These are phyloP conservation scores for Nannoperca obscura DNA, from an alignment of 2,797 vertebrate genomes.

Conservation along the genomic window DNA sequence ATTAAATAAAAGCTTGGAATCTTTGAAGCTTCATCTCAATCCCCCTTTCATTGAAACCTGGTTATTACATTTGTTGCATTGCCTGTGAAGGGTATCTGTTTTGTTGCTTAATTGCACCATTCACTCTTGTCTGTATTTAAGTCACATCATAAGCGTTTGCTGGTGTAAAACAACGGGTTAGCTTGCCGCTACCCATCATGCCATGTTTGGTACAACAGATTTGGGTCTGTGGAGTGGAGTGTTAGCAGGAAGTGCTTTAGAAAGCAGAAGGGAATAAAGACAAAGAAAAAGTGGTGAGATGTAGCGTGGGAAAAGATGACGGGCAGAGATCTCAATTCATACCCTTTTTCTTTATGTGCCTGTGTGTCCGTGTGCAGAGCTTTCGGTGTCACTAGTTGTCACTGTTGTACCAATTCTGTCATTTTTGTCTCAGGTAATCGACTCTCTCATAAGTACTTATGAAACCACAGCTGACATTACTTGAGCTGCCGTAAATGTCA, in stretches of 20 bases:
- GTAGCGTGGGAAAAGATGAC: neutral
- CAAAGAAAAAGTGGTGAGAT: neutral
- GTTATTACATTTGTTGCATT: neutral
- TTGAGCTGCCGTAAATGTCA: constrained; percentile 27
- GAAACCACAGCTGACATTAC: constrained; percentile 24
- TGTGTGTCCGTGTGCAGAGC: constrained; percentile 8
- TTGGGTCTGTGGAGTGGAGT: neutral
- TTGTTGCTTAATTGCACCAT: neutral
- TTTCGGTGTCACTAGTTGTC: constrained; percentile 36
- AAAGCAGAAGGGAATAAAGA: neutral
- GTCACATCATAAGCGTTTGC: neutral
- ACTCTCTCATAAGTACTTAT: constrained; percentile 23
- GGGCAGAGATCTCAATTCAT: constrained; percentile 15
- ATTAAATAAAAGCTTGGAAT: neutral
- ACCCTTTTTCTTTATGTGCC: constrained; percentile 19
- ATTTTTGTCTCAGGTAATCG: constrained; percentile 45
- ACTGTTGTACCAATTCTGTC: constrained; percentile 45
- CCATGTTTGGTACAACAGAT: constrained; percentile 6
- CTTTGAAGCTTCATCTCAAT: neutral
- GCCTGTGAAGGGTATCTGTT: neutral
- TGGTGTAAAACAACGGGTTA: constrained; percentile 2
- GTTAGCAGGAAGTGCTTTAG: neutral
- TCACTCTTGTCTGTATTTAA: neutral
- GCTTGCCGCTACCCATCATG: neutral
- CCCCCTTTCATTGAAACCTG: neutral